phyloP scores from a whole-genome alignment of 1,140 invertebrate genomes.

The Rhynchophorus ferrugineus region DNA sequence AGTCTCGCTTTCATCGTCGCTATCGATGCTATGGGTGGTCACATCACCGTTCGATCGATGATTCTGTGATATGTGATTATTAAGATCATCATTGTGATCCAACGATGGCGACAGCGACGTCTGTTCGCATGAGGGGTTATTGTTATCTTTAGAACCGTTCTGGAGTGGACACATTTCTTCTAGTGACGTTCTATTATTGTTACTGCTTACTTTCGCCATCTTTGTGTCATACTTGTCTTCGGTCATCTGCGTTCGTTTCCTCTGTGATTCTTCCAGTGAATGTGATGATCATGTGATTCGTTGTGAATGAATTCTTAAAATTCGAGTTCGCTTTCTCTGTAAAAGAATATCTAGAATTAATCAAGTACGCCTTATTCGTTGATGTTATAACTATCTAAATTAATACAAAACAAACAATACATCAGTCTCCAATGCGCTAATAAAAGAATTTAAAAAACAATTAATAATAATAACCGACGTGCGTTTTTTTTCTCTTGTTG shows the following conservation, averaged over 20 bases:
- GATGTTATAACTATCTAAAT: too few relatives aligned
- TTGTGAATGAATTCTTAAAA: not conserved
- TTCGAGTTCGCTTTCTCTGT: not conserved
- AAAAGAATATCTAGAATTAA: not conserved
- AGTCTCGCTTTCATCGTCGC: slow-evolving; percentile 41
- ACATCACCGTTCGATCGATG: slow-evolving; percentile 12
- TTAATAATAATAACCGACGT: slow-evolving; percentile 1
- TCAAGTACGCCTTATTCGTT: not conserved
- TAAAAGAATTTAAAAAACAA: slow-evolving; percentile 5
- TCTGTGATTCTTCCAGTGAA: not conserved
- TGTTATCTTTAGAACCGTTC: slow-evolving; percentile 19
- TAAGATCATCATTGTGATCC: slow-evolving; percentile 14
- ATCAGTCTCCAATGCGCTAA: not conserved
- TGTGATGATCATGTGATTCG: slow-evolving; percentile 3
- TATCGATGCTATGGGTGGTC: slow-evolving; percentile 11
- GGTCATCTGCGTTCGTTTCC: slow-evolving; percentile 2
- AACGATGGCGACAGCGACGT: slow-evolving; percentile 9
- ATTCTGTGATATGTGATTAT: slow-evolving; percentile 15
- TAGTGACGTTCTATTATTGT: slow-evolving; percentile 15
- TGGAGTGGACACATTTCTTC: slow-evolving; percentile 17
- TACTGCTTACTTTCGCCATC: slow-evolving; percentile 18
- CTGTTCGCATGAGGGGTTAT: slow-evolving; percentile 13
- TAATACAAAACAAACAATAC: too few relatives aligned
- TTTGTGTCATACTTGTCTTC: slow-evolving; percentile 14
- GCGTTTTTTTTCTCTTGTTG: not conserved